Evolutionary conservation across 2,888 invertebrate species (phyloP), one percentile per base, ranked within the genome.

Genomic region (Calameuta idolon): DNA sequence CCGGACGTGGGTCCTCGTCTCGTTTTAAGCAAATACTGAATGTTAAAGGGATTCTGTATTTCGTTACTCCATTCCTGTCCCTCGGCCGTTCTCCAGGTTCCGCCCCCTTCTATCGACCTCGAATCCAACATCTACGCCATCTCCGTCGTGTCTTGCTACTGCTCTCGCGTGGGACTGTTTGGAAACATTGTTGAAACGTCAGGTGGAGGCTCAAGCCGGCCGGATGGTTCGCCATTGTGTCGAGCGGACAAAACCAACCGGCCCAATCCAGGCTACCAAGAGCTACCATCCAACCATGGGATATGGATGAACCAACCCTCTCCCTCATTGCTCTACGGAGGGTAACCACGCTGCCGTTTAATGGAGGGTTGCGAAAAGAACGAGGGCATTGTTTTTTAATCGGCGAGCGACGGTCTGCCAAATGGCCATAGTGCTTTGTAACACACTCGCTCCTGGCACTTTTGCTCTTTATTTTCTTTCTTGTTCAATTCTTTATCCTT

Each of bases 131-230:
- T 69, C 33, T 5, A 69, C 69, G 30, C 11, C 69, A 12, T 69
- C 69, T 69, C 69, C 69, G 12, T 33, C 69, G 12, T 69, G 0
- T 77, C 73, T 77, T 33, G 15, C 77, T 40, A 69, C 74, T 35
- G 69, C 74, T 74, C 74, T 77, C 40, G 34, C 68, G 71, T 74
- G 73, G 73, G 75, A 75, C 69, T 87, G 85, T 88, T 89, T 87
- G 83, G 86, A 87, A 89, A 87, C 87, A 87, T 83, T 86, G 86
- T 85, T 85, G 85, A 88, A 88, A 88, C 87, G 85, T 83, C 84
- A 84, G 82, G 82, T 83, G 74, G 80, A 79, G 85, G 68, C 69
- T 31, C 74, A 5, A 12, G 33, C 34, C 34, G 34, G 23, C 31
- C 31, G 74, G 33, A 34, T 34, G 33, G 30, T 33, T 30, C 69